Evolutionary conservation across 2,888 invertebrate species (phyloP).

Genomic region (Sylvicola cinctus): DNA sequence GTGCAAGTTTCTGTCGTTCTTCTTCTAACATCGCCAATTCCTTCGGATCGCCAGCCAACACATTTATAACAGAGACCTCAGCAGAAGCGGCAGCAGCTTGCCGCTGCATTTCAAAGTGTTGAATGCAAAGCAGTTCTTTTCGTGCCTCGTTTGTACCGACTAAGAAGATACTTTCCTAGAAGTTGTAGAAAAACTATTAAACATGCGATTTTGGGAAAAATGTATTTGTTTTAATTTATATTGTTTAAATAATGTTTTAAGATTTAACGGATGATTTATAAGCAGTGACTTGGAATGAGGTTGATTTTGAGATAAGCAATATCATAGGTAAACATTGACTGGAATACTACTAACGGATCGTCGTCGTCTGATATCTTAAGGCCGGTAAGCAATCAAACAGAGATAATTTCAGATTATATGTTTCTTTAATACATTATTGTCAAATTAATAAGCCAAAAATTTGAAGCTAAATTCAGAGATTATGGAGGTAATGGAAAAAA

Average conservation of each 20-base stretch:
- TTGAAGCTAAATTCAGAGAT: too few species aligned
- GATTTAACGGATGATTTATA: background rate
- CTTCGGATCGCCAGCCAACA: slow-evolving; percentile 3
- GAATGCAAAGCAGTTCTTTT: slow-evolving; percentile 20
- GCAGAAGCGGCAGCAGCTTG: slow-evolving; percentile 3
- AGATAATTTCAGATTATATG: too few species aligned
- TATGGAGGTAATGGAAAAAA: background rate
- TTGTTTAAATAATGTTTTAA: background rate
- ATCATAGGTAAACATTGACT: too few species aligned
- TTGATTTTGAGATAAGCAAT: too few species aligned
- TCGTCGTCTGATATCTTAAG: too few species aligned
- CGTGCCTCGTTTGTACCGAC: slow-evolving; percentile 59
- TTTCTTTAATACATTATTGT: too few species aligned
- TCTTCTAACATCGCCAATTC: slow-evolving; percentile 4
- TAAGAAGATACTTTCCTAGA: slow-evolving; percentile 61
- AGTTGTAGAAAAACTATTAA: slow-evolving; percentile 6
- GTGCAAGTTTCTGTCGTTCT: slow-evolving; percentile 4
- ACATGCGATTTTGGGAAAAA: background rate
- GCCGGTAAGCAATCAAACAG: too few species aligned
- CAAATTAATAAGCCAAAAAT: too few species aligned
- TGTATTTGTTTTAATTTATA: background rate
- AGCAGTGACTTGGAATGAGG: background rate
- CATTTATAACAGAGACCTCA: background rate
- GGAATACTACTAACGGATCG: too few species aligned
- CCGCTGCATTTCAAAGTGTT: slow-evolving; percentile 19